phyloP scores from a whole-genome alignment of 2,113 vertebrate genomes.

The Catharus fuscescens region DNA sequence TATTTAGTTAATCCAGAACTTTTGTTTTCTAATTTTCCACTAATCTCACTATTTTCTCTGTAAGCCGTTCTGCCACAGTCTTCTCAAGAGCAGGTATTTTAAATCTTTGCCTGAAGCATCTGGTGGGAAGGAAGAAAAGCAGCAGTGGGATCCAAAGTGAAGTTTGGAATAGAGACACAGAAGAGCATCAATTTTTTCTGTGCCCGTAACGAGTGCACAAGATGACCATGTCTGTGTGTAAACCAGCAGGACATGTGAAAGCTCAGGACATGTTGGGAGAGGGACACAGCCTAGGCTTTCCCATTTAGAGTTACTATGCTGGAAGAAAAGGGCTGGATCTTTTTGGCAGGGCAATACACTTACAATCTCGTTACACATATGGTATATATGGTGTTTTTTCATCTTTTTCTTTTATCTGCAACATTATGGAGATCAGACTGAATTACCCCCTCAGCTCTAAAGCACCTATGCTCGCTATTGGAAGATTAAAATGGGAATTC shows the following conservation, averaged over 20 bases:
- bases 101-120: neutral
- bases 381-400: neutral
- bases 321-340: neutral
- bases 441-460: neutral
- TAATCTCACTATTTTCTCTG: neutral
- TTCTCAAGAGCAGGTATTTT: neutral
- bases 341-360: neutral
- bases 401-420: neutral
- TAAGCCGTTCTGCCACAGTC: neutral
- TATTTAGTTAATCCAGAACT: neutral
- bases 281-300: neutral
- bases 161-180: neutral
- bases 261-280: neutral
- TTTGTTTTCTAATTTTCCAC: neutral
- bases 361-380: neutral
- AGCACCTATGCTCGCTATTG: neutral
- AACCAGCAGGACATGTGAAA: neutral
- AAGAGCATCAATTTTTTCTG: neutral
- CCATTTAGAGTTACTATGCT: neutral
- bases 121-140: neutral
- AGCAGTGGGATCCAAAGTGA: neutral
- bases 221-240: accelerated
- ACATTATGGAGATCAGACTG: neutral
- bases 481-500: neutral
- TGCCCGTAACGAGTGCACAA: neutral